phyloP scores from a whole-genome alignment of 37 sponge, comb jelly and placozoan genomes.

The Halisarca cf. caerulea region DNA sequence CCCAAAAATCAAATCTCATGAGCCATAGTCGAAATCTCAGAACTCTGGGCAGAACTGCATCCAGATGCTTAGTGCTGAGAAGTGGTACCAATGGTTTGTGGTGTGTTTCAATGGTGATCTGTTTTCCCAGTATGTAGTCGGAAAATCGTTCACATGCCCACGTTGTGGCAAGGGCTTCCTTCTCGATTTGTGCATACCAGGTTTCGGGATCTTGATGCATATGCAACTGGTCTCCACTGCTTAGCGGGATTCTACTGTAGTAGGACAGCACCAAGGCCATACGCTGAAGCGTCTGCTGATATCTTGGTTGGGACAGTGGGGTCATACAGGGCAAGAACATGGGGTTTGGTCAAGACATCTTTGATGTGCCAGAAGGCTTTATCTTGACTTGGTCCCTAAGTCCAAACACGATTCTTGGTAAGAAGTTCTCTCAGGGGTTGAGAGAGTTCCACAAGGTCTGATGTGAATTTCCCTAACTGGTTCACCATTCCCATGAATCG shows the following conservation, averaged over 20 bases:
- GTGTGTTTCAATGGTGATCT: neutral
- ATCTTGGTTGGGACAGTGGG: slow-evolving; percentile 10
- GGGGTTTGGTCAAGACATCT: slow-evolving; percentile 14
- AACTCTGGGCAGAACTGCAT: neutral
- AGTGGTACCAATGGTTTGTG: slow-evolving; percentile 36
- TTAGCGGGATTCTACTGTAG: slow-evolving; percentile 21
- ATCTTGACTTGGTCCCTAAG: slow-evolving; percentile 34
- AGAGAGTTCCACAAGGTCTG: slow-evolving; percentile 12
- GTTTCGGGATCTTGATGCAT: slow-evolving; percentile 36
- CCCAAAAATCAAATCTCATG: slow-evolving; percentile 21
- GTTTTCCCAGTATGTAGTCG: slow-evolving; percentile 39
- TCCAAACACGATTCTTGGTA: neutral
- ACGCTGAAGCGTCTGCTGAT: slow-evolving; percentile 40
- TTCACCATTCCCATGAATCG: slow-evolving; percentile 49
- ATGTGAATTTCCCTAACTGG: slow-evolving; percentile 30
- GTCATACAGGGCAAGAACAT: slow-evolving; percentile 36
- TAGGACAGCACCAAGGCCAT: slow-evolving; percentile 58
- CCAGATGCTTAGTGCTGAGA: slow-evolving; percentile 14
- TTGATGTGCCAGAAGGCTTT: slow-evolving; percentile 46
- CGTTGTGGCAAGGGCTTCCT: slow-evolving; percentile 33
- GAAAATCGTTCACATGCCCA: slow-evolving; percentile 43
- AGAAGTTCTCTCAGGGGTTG: slow-evolving; percentile 33
- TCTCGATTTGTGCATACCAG: slow-evolving; percentile 42
- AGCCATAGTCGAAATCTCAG: slow-evolving; percentile 8
- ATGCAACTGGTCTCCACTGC: slow-evolving; percentile 44